phyloP scores from a whole-genome alignment of 2,797 vertebrate species.

The Buceros bicornis region DNA sequence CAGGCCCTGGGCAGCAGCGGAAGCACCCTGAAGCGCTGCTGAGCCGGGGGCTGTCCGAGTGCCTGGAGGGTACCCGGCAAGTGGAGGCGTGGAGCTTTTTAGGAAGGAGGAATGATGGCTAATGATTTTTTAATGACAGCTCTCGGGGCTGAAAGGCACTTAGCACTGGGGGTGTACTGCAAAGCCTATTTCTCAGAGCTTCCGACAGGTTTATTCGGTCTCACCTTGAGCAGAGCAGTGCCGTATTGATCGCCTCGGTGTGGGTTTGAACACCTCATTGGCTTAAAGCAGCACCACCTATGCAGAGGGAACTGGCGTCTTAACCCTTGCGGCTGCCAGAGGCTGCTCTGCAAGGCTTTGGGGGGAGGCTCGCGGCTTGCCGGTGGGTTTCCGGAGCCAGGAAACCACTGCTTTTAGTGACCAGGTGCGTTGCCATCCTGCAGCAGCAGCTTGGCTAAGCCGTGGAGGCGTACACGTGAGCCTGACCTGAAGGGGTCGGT shows the following conservation, averaged over 20 bases:
- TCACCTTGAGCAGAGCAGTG: conserved; percentile 82
- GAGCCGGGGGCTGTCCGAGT: conserved; percentile 57
- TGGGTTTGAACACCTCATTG: conserved; percentile 79
- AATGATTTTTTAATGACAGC: conserved; percentile 83
- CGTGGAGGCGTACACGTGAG: accelerated
- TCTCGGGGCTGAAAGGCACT: conserved; percentile 80
- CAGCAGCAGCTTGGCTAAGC: accelerated
- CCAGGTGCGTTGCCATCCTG: accelerated
- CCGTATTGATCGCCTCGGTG: conserved; percentile 79
- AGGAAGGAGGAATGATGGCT: conserved; percentile 79
- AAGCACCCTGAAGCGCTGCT: conserved; percentile 47
- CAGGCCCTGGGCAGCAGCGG: not conserved
- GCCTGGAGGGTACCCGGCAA: conserved; percentile 8
- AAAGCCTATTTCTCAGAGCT: conserved; percentile 81
- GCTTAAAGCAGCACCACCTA: conserved; percentile 76
- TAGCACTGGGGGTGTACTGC: conserved; percentile 77
- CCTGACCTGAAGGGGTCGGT: not conserved
- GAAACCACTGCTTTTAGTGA: not conserved
- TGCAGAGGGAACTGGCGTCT: conserved; percentile 66
- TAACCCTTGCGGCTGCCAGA: conserved; percentile 58
- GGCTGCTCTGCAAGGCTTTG: not conserved
- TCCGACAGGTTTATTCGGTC: conserved; percentile 83
- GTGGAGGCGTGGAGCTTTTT: conserved; percentile 75
- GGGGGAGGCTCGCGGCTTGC: not conserved
- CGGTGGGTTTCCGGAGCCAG: not conserved